Percentiles rank a stretch among this genome's conserved stretches.
phyloP scores from a whole-genome alignment of 1,140 invertebrate genomes.

The Platorchestia sp. region DNA sequence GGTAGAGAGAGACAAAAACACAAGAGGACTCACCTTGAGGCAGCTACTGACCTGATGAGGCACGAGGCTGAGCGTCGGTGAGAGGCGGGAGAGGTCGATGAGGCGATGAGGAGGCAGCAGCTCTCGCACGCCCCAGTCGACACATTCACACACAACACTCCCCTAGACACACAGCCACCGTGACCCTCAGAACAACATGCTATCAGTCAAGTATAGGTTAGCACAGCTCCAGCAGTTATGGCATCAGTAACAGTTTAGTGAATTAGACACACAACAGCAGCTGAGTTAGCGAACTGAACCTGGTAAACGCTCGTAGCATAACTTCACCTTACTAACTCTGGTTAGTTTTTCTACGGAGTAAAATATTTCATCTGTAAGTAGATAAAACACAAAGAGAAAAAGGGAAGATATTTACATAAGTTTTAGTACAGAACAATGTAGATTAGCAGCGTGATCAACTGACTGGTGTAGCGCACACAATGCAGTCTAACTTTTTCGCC shows the following conservation, averaged over 20 bases:
- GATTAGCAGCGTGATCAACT: not conserved
- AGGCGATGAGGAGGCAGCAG: not conserved
- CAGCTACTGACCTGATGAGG: not conserved
- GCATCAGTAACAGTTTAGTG: not conserved
- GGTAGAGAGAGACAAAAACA: not conserved
- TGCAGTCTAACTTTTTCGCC: too few relatives aligned
- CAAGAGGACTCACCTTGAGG: not conserved
- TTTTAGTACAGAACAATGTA: not conserved
- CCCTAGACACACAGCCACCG: not conserved
- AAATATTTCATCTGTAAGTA: not conserved
- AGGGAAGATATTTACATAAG: not conserved
- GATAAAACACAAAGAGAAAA: not conserved
- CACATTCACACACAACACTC: not conserved
- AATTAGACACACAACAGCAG: not conserved
- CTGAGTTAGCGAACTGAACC: not conserved
- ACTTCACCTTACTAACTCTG: not conserved
- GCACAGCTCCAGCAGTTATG: not conserved
- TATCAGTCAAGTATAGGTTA: not conserved
- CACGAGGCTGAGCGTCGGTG: not conserved
- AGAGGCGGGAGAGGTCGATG: not conserved
- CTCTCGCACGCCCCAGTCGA: slow-evolving; percentile 35
- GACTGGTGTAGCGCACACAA: not conserved
- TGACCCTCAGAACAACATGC: not conserved
- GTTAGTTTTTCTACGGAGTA: not conserved
- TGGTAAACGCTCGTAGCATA: not conserved